Conservation (phyloP, 2,113 vertebrate genomes). For the Promerops cafer region DNA sequence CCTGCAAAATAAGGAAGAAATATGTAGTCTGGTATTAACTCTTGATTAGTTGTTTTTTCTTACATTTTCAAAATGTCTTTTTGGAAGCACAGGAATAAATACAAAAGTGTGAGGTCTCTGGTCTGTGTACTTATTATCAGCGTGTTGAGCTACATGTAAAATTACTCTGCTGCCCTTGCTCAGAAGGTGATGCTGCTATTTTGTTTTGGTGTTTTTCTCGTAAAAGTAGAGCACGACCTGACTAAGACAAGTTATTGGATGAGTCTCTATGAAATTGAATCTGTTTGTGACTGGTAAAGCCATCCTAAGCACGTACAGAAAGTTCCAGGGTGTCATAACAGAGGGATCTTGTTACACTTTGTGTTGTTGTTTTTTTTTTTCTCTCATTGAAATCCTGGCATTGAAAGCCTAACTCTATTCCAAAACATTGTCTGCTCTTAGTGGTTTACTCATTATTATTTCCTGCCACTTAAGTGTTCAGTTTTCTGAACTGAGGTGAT, state of each 20-base stretch:
- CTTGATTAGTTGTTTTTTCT: not conserved
- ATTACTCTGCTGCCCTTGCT: not conserved
- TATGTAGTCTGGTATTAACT: not conserved
- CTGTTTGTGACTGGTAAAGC: not conserved
- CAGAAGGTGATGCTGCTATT: not conserved
- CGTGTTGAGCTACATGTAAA: rapidly evolving
- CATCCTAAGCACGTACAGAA: not conserved
- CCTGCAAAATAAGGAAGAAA: not conserved
- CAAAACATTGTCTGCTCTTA: not conserved
- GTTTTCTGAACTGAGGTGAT: not conserved
- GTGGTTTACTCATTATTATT: not conserved
- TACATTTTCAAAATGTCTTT: not conserved
- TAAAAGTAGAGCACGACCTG: not conserved
- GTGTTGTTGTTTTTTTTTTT: not conserved
- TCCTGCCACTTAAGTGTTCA: not conserved
- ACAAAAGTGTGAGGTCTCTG: not conserved
- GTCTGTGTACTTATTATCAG: not conserved
- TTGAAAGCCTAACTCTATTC: not conserved
- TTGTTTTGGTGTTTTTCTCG: not conserved
- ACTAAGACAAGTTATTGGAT: not conserved
- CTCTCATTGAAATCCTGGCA: not conserved
- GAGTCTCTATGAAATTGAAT: not conserved
- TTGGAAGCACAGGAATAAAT: not conserved
- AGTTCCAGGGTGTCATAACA: constrained; percentile 16
- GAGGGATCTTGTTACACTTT: not conserved